These are phyloP conservation scores for Sialia sialis DNA, from an alignment of 2,113 vertebrate genomes.

Conservation along the genomic window DNA sequence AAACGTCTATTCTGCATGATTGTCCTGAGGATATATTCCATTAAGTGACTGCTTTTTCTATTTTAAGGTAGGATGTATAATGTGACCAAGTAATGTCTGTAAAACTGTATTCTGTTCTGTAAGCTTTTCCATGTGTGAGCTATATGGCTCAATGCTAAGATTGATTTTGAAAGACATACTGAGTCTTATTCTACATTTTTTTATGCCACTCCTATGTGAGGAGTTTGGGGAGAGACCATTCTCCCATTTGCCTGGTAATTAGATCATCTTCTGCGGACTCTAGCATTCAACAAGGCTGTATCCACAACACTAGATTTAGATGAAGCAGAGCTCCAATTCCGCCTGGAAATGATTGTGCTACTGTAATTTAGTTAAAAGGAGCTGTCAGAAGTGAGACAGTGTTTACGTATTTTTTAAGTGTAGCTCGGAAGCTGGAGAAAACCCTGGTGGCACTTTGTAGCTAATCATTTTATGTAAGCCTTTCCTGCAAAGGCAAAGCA, in stretches of 20 bases:
- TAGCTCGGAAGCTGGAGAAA: neutral
- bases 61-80: conserved; percentile 10
- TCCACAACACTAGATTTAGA: neutral
- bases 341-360: neutral
- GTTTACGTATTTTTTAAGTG: neutral
- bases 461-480: neutral
- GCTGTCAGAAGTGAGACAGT: neutral
- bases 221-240: neutral
- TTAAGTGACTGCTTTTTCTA: conserved; percentile 8
- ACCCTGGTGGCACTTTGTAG: neutral
- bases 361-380: neutral
- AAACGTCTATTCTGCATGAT: neutral
- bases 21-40: conserved; percentile 1
- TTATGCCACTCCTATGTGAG: neutral
- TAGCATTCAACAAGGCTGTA: neutral
- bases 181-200: neutral
- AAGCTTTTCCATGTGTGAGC: neutral
- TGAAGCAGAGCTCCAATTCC: neutral
- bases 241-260: neutral
- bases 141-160: neutral
- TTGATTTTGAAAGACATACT: neutral
- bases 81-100: neutral
- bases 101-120: neutral
- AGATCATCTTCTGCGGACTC: neutral
- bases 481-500: neutral